Evolutionary conservation across 53 echinoderm and acorn worm genomes (phyloP), one percentile per base, ranked within the genome.

Genomic region (Echinometra lucunter): DNA sequence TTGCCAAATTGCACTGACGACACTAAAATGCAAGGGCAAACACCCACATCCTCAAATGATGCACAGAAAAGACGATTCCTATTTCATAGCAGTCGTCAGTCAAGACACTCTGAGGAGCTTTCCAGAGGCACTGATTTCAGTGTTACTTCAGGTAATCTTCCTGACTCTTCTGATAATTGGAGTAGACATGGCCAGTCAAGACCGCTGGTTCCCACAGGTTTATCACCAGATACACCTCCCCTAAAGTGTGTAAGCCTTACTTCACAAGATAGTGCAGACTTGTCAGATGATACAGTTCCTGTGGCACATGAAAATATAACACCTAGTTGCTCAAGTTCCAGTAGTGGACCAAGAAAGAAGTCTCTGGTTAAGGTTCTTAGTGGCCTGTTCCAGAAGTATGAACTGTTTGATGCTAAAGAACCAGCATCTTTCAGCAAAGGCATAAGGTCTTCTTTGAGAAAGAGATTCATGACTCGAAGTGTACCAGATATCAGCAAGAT

Each of bases 401-500:
- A 94, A 44, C 60, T 94, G 27, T 94, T 83, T 42, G 82, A 83
- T 60, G 45, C 58, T 15, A 94, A 94, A 66, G 85, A 42, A 17
- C 17, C 94, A 44, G 94, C 83, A 45, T 44, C 60, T 16, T 57
- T 40, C 28, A 57, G 63, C 38, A 94, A 94, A 83, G 94, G 82
- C 12, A 57, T 83, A 13, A 58, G 66, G 27, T 85, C 94, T 27
- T 94, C 94, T 57, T 19, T 94, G 40, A 94, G 45, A 38, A 94
- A 38, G 85, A 44, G 30, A 44, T 94, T 94, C n/a, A 83, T 60
- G 42, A 94, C 82, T 42, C 35, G 85, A 82, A 94, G 94, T 63
- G 94, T 94, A 6, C 94, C 94, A 12, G 94, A 94, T 57, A 83
- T 94, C 42, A 58, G 67, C 45, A 75, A 93, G 56, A 27, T 93